A percentile compares a stretch with the other conserved stretches of the same genome.
These are phyloP conservation scores for Sceloporus tristichus DNA, from an alignment of 2,113 vertebrate species.

Conservation along the genomic window DNA sequence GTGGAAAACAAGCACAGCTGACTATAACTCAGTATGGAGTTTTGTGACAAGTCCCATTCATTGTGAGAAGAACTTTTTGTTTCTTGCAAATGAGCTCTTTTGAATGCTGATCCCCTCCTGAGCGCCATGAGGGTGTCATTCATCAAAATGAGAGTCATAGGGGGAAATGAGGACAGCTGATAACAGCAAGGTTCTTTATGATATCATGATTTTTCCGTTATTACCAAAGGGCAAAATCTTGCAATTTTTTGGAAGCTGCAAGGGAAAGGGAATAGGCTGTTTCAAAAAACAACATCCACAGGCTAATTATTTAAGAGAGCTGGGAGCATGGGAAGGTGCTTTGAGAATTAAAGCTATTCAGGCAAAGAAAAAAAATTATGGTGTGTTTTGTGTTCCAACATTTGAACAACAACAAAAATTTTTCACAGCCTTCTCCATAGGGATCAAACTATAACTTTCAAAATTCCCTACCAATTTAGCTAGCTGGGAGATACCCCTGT, in stretches of 20 bases:
- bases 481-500: not conserved
- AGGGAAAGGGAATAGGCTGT: not conserved
- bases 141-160: conserved; percentile 15
- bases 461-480: not conserved
- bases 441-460: not conserved
- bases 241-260: not conserved
- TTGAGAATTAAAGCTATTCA: not conserved
- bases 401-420: not conserved
- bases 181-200: conserved; percentile 20
- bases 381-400: not conserved
- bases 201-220: conserved; percentile 17
- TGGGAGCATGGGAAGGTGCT: not conserved
- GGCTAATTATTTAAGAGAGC: not conserved
- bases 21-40: conserved; percentile 20
- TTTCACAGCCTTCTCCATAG: not conserved
- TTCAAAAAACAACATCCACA: conserved; percentile 14
- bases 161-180: conserved; percentile 24
- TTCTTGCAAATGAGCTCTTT: conserved; percentile 24
- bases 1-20: conserved; percentile 14
- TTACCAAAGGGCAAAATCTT: conserved; percentile 22
- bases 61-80: conserved; percentile 25
- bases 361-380: not conserved
- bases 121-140: not conserved
- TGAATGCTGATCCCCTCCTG: conserved; percentile 5
- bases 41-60: not conserved